phyloP scores from a whole-genome alignment of 2,888 invertebrate species.

The Bedellia somnulentella region DNA sequence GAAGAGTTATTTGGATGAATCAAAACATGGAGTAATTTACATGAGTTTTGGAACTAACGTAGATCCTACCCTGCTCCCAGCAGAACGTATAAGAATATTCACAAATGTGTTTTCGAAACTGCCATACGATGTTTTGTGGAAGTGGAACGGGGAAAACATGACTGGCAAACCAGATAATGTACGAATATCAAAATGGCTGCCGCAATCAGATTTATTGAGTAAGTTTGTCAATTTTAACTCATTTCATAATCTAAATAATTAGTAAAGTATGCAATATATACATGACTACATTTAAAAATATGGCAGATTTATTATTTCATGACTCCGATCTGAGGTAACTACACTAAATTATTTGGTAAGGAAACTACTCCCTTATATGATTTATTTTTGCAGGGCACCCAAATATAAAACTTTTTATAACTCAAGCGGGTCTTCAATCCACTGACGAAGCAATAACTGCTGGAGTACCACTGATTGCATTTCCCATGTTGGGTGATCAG shows the following conservation, averaged over 20 bases:
- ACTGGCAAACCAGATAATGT: slow-evolving; percentile 9
- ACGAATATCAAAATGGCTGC: slow-evolving; percentile 10
- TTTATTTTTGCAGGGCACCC: slow-evolving; percentile 5
- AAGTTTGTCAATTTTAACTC: too few species aligned
- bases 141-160: slow-evolving; percentile 10
- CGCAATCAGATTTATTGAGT: slow-evolving; percentile 11
- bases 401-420: slow-evolving; percentile 3
- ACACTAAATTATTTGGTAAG: too few species aligned
- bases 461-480: slow-evolving; percentile 4
- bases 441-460: slow-evolving; percentile 2
- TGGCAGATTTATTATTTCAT: too few species aligned
- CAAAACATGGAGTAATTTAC: slow-evolving; percentile 2
- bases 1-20: background rate
- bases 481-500: slow-evolving; percentile 5
- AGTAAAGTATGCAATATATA: too few species aligned
- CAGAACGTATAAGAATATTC: background rate
- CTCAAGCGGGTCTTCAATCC: slow-evolving; percentile 4
- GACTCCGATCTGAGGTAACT: too few species aligned
- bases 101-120: background rate
- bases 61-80: background rate
- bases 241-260: too few species aligned
- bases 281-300: too few species aligned
- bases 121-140: slow-evolving; percentile 8
- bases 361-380: too few species aligned
- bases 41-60: slow-evolving; percentile 4